Evolutionary conservation across 35 echinoderm and acorn worm species (phyloP), one percentile per base, ranked within the genome.

Genomic region (Antedon bifida): DNA sequence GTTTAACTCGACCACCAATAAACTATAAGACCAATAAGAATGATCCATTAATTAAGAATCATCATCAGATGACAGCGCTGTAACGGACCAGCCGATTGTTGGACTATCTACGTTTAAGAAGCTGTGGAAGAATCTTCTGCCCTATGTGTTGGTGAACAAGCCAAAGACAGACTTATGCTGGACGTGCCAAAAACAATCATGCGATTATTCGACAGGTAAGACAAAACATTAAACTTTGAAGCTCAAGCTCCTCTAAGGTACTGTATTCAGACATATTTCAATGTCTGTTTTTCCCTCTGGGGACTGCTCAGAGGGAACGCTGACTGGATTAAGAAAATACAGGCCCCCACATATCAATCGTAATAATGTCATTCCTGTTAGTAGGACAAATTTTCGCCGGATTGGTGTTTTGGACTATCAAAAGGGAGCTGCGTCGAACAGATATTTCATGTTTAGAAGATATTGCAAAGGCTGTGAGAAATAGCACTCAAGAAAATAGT

Each of bases 121-220:
- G 29, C 35, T 90, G 51, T 90, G 88, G 88, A 17, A n/a, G 19
- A 10, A 38, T 14, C 39, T 90, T 21, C 21, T 74, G 2, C 88
- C 83, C 16, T 64, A 86, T 75, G 78, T 90, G 0, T 55, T 90
- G 1, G 9, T 29, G 11, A 35, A 29, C 17, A 78, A 32, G 30
- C 85, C 79, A 35, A 30, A 5, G 33, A 77, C 84, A 17, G 89
- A 90, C 44, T 36, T 90, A 5, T 90, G 83, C 35, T 86, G 89
- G 89, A 86, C 83, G 19, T 90, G 89, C 35, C 89, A 90, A 42
- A 82, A 90, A 90, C 84, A 90, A 90, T 64, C 76, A 42, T 29
- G 33, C 82, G 16, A 90, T 90, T 29, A 44, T 75, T 23, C 28
- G 78, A 10, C 51, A 64, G 51, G 51, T 64, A 64, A 19, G 51